Evolutionary conservation across 2,797 vertebrate genomes (phyloP), one percentile per base, ranked within the genome.

Genomic region (Pempheris klunzingeri): DNA sequence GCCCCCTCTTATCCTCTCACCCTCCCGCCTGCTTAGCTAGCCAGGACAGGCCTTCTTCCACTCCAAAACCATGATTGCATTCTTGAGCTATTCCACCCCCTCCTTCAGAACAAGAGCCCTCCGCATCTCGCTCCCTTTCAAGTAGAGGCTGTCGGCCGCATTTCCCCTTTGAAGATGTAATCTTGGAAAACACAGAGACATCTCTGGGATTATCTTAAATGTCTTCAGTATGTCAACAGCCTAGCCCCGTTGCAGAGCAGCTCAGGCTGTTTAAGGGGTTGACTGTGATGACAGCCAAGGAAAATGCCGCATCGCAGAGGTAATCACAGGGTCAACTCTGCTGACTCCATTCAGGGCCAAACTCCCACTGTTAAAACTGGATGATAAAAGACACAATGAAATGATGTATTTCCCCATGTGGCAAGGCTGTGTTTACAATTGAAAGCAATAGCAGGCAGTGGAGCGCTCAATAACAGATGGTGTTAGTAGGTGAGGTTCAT

Each of bases 181-280:
- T 93, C 92, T 93, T 47, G 81, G 78, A 92, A 94, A 92, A 93
- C 90, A 91, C 90, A 82, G 91, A 91, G 90, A 92, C 91, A 92
- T 93, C 90, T 91, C 88, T 6, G 63, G 91, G 92, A 94, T 94
- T 94, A 94, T 92, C 87, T 92, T 85, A 91, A 93, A 93, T 91
- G 91, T 91, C 92, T 93, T 93, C 90, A 92, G 90, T 81, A 84
- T 93, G 92, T 93, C 92, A 93, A 90, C 92, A 92, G 88, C 84
- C 90, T 43, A 53, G 90, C 81, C 77, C 74, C 24, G 82, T 83
- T 85, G 82, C 77, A 32, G 74, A 78, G 80, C 84, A 43, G 82
- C 77, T 50, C 75, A 59, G 88, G 84, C 70, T 77, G 70, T 88
- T 92, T 83, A 83, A 90, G 81, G 84, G 90, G 82, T 87, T 69